These are phyloP conservation scores for Caenorhabditis imperialis DNA, from an alignment of 2,888 invertebrate genomes.

Conservation along the genomic window DNA sequence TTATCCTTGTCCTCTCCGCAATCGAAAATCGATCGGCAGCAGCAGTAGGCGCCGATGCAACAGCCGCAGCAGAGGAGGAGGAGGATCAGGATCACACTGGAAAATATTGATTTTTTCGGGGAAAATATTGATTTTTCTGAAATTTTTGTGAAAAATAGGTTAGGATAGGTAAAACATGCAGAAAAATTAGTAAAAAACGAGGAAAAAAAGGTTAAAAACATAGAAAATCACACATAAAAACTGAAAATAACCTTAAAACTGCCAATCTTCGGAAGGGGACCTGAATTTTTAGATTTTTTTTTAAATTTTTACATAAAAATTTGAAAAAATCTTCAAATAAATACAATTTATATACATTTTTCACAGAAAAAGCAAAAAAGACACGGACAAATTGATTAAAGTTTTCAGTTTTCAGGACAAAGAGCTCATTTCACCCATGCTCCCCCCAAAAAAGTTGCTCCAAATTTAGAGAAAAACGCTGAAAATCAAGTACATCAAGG, in stretches of 20 bases:
- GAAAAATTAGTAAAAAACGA: too few relatives aligned
- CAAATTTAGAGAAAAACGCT: background rate
- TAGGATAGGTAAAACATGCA: too few relatives aligned
- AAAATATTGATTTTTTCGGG: constrained; percentile 27
- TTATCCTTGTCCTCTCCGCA: constrained; percentile 58
- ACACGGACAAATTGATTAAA: too few relatives aligned
- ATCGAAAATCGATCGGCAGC: constrained; percentile 71
- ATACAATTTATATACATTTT: too few relatives aligned
- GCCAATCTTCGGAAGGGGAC: too few relatives aligned
- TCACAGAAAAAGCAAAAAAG: too few relatives aligned
- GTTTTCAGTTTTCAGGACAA: background rate
- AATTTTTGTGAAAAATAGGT: background rate
- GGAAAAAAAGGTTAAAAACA: constrained; percentile 3
- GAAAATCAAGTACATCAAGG: constrained; percentile 44
- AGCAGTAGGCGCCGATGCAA: constrained; percentile 68
- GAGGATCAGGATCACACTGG: constrained; percentile 70
- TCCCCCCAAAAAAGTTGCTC: background rate
- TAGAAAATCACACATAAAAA: background rate
- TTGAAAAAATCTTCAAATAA: too few relatives aligned
- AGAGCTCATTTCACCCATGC: background rate
- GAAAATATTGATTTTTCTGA: too few relatives aligned
- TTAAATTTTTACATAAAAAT: too few relatives aligned
- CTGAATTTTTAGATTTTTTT: too few relatives aligned
- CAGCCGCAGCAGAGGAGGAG: constrained; percentile 72
- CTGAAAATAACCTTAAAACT: background rate